phyloP scores from a whole-genome alignment of 2,888 invertebrate genomes.

The Sturmia bella region DNA sequence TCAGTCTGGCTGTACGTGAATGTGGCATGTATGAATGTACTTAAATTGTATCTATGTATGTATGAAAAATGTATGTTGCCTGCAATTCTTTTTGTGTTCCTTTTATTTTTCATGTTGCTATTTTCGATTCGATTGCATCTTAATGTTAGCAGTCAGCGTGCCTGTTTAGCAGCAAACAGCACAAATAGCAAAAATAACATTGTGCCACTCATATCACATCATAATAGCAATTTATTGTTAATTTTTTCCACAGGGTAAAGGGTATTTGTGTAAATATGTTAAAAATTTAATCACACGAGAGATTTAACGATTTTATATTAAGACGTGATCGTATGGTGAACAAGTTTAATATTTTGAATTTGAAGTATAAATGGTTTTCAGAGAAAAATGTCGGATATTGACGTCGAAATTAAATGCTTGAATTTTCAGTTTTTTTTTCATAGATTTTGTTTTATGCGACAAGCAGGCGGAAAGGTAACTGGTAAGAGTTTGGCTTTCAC shows the following conservation, averaged over 20 bases:
- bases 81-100: constrained; percentile 1
- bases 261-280: constrained; percentile 67
- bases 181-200: constrained; percentile 55
- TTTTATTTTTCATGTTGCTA: constrained; percentile 14
- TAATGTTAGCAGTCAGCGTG: constrained; percentile 38
- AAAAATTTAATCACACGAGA: constrained; percentile 60
- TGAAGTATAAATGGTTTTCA: constrained; percentile 19
- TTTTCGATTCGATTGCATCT: constrained; percentile 57
- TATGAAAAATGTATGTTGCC: neutral
- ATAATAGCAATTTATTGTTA: constrained; percentile 67
- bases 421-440: too few relatives aligned
- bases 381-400: neutral
- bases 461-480: too few relatives aligned
- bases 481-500: too few relatives aligned
- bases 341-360: constrained; percentile 14
- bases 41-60: neutral
- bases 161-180: constrained; percentile 26
- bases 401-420: neutral
- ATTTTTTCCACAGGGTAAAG: constrained; percentile 63
- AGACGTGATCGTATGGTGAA: constrained; percentile 36
- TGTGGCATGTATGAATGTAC: constrained; percentile 52
- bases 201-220: constrained; percentile 67
- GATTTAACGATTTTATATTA: constrained; percentile 48
- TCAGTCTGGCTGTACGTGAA: constrained; percentile 72
- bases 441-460: too few relatives aligned